Base-by-base conservation (phyloP, 2,888 invertebrate genomes). In the Mythimna lalbum region DNA sequence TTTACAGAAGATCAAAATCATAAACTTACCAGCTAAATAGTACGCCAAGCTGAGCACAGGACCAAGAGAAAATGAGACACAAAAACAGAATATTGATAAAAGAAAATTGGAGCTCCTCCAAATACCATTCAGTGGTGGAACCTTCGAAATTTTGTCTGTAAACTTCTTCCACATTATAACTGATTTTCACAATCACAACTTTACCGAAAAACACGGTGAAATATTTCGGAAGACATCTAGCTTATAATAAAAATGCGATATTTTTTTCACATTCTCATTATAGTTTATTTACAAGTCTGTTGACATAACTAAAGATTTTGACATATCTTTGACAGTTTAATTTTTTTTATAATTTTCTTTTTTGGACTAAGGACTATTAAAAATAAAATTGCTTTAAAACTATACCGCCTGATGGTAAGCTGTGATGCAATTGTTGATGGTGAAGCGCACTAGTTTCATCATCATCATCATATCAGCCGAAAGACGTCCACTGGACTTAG, bases 81-180 rank as follows among this genome's bases (percentile, higher is more conserved):
- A 3, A 0, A 63, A 0, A 31, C 33, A 52, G 2, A 23, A 23
- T 7, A 56, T 2, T 0, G 76, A 5, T 4, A 79, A 0, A 9
- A 67, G 6, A 0, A 63, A 39, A 9, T 60, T 47, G 1, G 27
- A 63, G 0, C 52, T 33, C 6, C 80, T 63, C 80, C 67, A 76
- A 2, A 79, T 0, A 0, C 50, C 21, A 4, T 21, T 14, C 0
- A 27, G 50, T 0, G 17, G 31, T 2, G 62, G 39, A 0, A 71
- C 5, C 0, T 17, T 19, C 53, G 21, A 14, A 6, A 52, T 14
- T 52, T 14, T 14, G 0, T 53, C 27, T 7, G 23, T 27, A 2
- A 53, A 12, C 17, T 1, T 53, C 17, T 53, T 23, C 52, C 61
- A 63, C 69, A 73, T 73, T 21, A 2, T 75, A 14, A 19, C 1